These are phyloP conservation scores for Leucoraja erinaceus DNA, from an alignment of 2,113 vertebrate species.

Conservation along the genomic window DNA sequence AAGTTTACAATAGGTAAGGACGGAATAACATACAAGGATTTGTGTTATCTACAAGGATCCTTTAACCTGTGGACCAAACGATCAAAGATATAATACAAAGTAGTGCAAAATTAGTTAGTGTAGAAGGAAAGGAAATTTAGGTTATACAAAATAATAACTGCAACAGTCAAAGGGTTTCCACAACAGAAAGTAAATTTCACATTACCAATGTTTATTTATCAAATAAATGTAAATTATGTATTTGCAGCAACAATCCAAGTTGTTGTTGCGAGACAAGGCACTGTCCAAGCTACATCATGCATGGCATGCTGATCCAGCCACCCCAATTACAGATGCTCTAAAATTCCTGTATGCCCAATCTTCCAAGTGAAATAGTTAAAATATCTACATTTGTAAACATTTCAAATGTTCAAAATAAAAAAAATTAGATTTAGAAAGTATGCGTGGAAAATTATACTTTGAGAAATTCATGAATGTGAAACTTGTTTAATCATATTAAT, in stretches of 20 bases:
- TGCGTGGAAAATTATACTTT: neutral
- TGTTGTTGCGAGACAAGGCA: neutral
- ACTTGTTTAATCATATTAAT: constrained; percentile 24
- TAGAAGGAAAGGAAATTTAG: neutral
- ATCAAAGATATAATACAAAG: neutral
- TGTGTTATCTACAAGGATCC: no score
- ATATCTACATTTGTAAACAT: neutral
- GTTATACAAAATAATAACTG: neutral
- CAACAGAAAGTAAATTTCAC: neutral
- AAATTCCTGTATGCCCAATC: neutral
- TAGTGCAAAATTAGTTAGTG: neutral
- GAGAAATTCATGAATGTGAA: constrained; percentile 14
- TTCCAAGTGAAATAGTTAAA: neutral
- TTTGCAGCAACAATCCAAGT: neutral
- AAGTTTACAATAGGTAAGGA: no score
- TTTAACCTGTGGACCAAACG: neutral
- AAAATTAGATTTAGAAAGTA: neutral
- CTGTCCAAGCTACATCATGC: neutral
- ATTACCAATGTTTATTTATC: no score
- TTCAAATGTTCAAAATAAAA: no score
- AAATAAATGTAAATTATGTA: no score
- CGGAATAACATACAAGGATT: no score
- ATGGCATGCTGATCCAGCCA: neutral
- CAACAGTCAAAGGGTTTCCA: neutral
- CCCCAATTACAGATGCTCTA: neutral